Base-by-base conservation (phyloP, 2,113 vertebrate species). In the Psilopsiagon aymara region DNA sequence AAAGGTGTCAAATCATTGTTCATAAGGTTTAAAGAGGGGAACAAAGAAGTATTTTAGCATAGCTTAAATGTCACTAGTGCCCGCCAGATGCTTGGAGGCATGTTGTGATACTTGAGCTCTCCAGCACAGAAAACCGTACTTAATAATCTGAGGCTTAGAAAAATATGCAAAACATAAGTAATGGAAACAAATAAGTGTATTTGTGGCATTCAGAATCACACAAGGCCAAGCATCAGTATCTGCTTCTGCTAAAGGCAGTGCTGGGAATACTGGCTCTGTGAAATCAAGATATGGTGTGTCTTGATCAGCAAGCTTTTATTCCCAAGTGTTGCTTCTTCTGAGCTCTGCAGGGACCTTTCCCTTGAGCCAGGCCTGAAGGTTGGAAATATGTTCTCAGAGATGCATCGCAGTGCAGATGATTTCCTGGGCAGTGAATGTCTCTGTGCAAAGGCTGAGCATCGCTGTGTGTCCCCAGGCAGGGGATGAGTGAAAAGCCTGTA, bases 301-400 rank as follows among this genome's bases (percentile, higher is more conserved):
- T 88, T 1, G 1, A 86, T 83, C 83, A 77, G 76, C 67, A 57
- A 64, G 68, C 28, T 95, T 95, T 90, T 73, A 70, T 89, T 91
- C 77, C 80, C 86, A 57, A 62, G 64, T 13, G 80, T 10, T 74
- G 9, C 89, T 78, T 83, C 82, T 80, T 47, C n/a, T 57, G 9
- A 86, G 59, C 91, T 81, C 93, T 63, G 49, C 4, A 2, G 80
- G 77, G 60, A 74, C 44, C 29, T 13, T 57, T 91, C 49, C 73
- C 80, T 43, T 23, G 73, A 59, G 89, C 64, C 77, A 70, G 91
- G 24, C 68, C 63, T 47, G 73, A 75, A 62, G 77, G 49, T 31
- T 41, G 41, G 68, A 77, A 90, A 88, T 81, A 66, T 28, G 59
- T 31, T 88, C 67, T 41, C 64, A 53, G 59, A 79, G 59, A 21